A percentile compares a stretch with the other conserved stretches of the same genome.
Conservation (phyloP, 2,888 invertebrate species). For the Agrotis clavis region DNA sequence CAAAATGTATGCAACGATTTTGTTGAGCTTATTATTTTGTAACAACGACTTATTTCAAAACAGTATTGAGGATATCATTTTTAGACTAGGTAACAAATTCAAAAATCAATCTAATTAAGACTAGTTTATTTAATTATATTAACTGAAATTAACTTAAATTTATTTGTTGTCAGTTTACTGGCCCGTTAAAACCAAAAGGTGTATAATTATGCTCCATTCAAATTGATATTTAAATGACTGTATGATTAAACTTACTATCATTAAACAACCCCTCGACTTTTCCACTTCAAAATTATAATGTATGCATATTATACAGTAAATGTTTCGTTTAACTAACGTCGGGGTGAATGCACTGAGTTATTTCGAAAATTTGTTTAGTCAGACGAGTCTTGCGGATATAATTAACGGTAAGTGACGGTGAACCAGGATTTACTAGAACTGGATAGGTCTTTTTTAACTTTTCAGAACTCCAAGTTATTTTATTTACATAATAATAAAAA, state of each 20-base stretch:
- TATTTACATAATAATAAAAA: too few relatives aligned
- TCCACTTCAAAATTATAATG: slow-evolving; percentile 31
- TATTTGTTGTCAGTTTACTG: neutral
- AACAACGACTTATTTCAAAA: neutral
- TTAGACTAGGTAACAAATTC: too few relatives aligned
- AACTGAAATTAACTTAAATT: too few relatives aligned
- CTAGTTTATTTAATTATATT: too few relatives aligned
- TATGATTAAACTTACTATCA: slow-evolving; percentile 22
- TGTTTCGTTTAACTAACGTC: slow-evolving; percentile 22
- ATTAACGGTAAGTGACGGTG: slow-evolving; percentile 48
- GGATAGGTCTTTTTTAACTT: slow-evolving; percentile 1
- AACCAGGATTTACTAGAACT: slow-evolving; percentile 13
- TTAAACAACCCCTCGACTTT: slow-evolving; percentile 27
- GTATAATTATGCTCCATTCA: neutral
- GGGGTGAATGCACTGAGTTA: slow-evolving; percentile 44
- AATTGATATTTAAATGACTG: neutral
- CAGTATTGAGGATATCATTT: too few relatives aligned
- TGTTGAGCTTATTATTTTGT: neutral
- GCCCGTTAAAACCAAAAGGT: neutral
- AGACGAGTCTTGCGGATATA: slow-evolving; percentile 47
- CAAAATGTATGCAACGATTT: neutral
- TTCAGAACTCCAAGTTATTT: too few relatives aligned
- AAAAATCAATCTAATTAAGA: too few relatives aligned
- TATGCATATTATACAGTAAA: slow-evolving; percentile 26
- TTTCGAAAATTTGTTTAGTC: slow-evolving; percentile 36